phyloP scores from a whole-genome alignment of 2,113 vertebrate genomes.

The Bombycilla garrulus region DNA sequence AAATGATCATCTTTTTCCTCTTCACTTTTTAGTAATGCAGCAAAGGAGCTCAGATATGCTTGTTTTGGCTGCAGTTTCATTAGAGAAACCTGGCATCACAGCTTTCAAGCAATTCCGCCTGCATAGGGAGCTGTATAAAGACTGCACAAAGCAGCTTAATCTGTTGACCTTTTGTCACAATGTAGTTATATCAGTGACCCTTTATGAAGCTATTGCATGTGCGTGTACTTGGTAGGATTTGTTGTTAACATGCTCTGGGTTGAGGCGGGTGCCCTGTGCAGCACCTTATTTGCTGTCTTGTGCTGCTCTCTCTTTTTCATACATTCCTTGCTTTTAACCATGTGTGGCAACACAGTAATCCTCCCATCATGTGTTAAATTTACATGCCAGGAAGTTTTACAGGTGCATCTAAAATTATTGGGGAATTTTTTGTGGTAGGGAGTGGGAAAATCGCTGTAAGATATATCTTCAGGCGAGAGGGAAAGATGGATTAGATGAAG shows the following conservation, averaged over 20 bases:
- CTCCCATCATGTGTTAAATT: background rate
- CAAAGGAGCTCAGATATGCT: background rate
- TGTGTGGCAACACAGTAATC: background rate
- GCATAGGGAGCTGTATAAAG: background rate
- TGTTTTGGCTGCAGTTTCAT: background rate
- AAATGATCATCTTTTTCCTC: background rate
- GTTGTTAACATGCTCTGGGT: background rate
- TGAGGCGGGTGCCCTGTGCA: background rate
- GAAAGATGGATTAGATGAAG: background rate
- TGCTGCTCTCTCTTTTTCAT: background rate
- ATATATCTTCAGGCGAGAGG: background rate
- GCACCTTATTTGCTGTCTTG: background rate
- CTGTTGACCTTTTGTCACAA: background rate
- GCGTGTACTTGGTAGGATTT: background rate
- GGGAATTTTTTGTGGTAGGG: fast-evolving
- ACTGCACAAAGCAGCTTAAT: background rate
- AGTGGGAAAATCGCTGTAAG: background rate
- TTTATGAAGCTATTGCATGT: background rate
- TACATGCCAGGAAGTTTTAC: background rate
- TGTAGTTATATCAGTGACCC: background rate
- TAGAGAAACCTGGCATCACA: background rate
- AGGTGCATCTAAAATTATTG: background rate
- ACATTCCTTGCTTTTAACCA: background rate
- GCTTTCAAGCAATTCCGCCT: background rate
- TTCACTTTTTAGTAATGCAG: background rate